Percentiles rank a stretch among this genome's conserved stretches.
Conservation (phyloP, 2,113 vertebrate genomes). For the Toxostoma redivivum region DNA sequence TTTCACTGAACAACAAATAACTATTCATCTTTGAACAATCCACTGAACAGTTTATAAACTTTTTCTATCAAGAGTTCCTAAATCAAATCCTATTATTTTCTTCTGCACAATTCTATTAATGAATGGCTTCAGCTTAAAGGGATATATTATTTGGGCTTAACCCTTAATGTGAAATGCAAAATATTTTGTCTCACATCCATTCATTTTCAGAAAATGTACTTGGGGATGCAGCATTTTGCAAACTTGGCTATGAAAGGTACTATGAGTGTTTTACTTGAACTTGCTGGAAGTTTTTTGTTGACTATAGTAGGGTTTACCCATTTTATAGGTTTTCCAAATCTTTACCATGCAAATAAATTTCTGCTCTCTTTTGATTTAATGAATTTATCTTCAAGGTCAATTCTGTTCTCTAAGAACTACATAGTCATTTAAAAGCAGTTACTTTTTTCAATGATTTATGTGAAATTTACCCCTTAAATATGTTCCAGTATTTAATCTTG, state of each 20-base stretch:
- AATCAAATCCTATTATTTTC: background rate
- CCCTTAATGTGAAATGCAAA: background rate
- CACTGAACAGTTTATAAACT: background rate
- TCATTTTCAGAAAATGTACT: background rate
- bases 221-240: background rate
- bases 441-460: background rate
- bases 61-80: background rate
- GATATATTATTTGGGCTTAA: constrained; percentile 42
- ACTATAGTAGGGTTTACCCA: background rate
- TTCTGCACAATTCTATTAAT: background rate
- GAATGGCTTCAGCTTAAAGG: constrained; percentile 48
- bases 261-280: background rate
- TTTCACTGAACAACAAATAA: background rate
- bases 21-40: background rate
- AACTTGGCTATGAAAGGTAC: background rate
- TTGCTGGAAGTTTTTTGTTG: background rate
- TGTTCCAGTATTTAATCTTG: background rate
- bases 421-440: background rate
- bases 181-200: background rate
- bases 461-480: background rate
- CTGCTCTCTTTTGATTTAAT: background rate
- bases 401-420: background rate
- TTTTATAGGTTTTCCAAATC: background rate
- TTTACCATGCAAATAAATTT: background rate
- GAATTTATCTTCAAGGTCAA: background rate